Conservation (phyloP, 1,140 invertebrate species). For the Tetramorium alpestre region DNA sequence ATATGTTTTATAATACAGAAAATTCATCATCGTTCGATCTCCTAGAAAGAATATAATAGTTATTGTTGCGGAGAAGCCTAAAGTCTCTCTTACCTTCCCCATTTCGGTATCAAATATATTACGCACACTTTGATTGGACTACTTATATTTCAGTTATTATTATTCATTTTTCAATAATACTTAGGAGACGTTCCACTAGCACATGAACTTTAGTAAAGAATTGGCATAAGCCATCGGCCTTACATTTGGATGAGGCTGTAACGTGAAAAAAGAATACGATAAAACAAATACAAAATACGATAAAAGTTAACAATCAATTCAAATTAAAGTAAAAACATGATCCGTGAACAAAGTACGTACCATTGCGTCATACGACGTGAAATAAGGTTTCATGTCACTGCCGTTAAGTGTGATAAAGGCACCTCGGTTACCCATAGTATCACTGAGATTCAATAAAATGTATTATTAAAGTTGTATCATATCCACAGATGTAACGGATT, state of each 20-base stretch:
- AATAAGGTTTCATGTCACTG: slow-evolving; percentile 95
- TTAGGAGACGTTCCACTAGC: slow-evolving; percentile 82
- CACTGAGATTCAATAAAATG: slow-evolving; percentile 88
- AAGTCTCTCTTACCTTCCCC: slow-evolving; percentile 70
- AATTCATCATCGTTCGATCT: slow-evolving; percentile 55
- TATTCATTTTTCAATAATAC: slow-evolving; percentile 72
- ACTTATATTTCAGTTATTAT: slow-evolving; percentile 77
- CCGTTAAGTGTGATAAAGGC: slow-evolving; percentile 98
- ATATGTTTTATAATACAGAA: slow-evolving; percentile 72
- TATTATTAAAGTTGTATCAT: slow-evolving; percentile 32
- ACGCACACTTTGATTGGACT: slow-evolving; percentile 81
- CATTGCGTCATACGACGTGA: slow-evolving; percentile 97
- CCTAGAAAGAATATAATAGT: slow-evolving; percentile 75
- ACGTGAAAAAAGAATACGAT: slow-evolving; percentile 80
- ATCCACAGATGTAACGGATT: background rate
- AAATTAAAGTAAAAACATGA: slow-evolving; percentile 15
- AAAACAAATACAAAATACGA: background rate
- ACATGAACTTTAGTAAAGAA: slow-evolving; percentile 89
- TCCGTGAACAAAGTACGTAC: slow-evolving; percentile 87
- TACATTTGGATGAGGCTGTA: slow-evolving; percentile 98
- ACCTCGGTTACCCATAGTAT: slow-evolving; percentile 99
- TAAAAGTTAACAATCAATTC: background rate
- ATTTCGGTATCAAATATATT: slow-evolving; percentile 80
- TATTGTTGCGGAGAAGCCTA: slow-evolving; percentile 73
- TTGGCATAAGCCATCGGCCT: slow-evolving; percentile 98